Evolutionary conservation across 2,888 invertebrate species (phyloP).

Genomic region (Caenorhabditis drosophilae): DNA sequence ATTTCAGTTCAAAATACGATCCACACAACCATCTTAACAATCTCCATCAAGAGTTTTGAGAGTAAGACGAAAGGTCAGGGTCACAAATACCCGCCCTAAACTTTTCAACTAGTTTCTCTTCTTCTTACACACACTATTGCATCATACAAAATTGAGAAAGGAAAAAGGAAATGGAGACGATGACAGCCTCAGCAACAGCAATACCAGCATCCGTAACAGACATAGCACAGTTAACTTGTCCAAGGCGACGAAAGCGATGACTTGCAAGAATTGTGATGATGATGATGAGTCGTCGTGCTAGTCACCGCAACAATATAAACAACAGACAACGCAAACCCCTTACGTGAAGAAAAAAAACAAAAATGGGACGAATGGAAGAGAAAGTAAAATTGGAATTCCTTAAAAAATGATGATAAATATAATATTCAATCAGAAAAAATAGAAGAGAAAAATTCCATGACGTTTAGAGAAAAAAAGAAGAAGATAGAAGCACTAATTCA

Average conservation of each 20-base stretch:
- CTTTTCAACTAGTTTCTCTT: not conserved
- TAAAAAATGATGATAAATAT: no score
- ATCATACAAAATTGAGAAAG: no score
- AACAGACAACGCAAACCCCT: not conserved
- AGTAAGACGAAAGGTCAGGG: slow-evolving; percentile 6
- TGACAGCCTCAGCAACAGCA: not conserved
- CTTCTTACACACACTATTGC: not conserved
- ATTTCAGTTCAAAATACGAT: no score
- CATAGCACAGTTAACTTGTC: slow-evolving; percentile 1
- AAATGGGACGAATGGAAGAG: not conserved
- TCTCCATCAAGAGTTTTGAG: no score
- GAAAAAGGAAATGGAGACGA: not conserved
- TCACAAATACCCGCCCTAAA: not conserved
- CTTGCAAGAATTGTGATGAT: not conserved
- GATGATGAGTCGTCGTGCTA: not conserved
- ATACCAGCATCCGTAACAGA: not conserved
- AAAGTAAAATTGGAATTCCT: no score
- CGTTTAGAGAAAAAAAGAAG: no score
- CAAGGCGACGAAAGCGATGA: not conserved
- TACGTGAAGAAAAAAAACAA: not conserved
- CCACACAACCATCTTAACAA: no score
- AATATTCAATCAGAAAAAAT: no score
- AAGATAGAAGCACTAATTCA: no score
- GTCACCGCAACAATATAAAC: not conserved
- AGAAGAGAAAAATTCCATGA: no score